Conservation (phyloP, 92 coral and sea anemone genomes). For the Parazoanthus darwini region DNA sequence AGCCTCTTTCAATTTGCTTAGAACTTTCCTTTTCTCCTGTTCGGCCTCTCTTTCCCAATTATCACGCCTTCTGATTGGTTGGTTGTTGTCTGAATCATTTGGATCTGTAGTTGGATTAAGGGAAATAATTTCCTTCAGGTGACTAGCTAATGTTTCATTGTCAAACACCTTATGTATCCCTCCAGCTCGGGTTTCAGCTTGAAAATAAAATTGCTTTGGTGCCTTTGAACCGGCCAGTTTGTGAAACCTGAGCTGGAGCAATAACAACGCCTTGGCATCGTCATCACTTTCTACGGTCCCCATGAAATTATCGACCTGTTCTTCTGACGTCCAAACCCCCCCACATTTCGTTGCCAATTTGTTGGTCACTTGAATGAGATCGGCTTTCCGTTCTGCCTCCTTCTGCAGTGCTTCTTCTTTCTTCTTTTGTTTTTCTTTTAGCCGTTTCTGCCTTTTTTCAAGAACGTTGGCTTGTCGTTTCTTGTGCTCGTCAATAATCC, state of each 20-base stretch:
- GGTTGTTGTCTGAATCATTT: no score
- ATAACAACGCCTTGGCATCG: not conserved
- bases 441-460: no score
- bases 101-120: not conserved
- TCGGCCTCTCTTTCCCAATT: not conserved
- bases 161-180: slow-evolving; percentile 13
- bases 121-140: not conserved
- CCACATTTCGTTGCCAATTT: no score
- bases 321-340: not conserved
- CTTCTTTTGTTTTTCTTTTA: no score
- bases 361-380: no score
- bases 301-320: not conserved
- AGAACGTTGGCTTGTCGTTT: no score
- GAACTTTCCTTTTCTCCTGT: no score
- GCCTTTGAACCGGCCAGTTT: slow-evolving; percentile 9
- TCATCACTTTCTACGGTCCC: not conserved
- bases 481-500: no score
- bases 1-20: no score
- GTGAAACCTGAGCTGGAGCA: slow-evolving; percentile 19
- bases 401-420: no score
- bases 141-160: not conserved
- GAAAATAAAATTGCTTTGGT: slow-evolving; percentile 10
- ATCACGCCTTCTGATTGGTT: not conserved
- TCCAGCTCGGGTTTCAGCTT: slow-evolving; percentile 6
- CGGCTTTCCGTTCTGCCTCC: no score